phyloP scores from a whole-genome alignment of 2,797 vertebrate genomes.

The Anisognathus igniventris region DNA sequence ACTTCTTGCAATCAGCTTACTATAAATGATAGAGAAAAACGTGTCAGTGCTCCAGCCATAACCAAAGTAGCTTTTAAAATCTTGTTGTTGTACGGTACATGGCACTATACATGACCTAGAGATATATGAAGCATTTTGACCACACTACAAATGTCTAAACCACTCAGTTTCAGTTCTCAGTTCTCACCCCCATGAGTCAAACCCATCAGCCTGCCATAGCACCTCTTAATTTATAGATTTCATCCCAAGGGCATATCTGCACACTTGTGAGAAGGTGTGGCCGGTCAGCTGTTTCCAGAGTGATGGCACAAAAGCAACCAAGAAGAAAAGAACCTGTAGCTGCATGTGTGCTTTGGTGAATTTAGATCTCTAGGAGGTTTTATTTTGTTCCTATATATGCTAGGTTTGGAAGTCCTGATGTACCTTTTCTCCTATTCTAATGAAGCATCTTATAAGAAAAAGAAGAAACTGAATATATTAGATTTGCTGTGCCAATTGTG shows the following conservation, averaged over 20 bases:
- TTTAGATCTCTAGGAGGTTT: not conserved
- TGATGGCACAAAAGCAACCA: not conserved
- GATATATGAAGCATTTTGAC: not conserved
- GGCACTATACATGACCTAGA: not conserved
- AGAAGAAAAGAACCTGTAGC: not conserved
- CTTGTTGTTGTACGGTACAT: not conserved
- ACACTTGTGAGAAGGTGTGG: not conserved
- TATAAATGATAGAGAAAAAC: not conserved
- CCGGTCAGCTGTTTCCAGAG: slow-evolving; percentile 41
- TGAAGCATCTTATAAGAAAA: not conserved
- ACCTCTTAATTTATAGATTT: slow-evolving; percentile 3
- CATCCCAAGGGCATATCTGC: slow-evolving; percentile 8
- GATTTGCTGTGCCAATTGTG: not conserved
- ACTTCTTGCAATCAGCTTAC: not conserved
- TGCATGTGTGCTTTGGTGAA: not conserved
- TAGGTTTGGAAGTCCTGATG: not conserved
- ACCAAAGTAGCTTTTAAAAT: not conserved
- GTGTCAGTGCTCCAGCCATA: not conserved
- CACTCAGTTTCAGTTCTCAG: slow-evolving; percentile 27
- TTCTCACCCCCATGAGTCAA: not conserved
- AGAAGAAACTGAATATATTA: not conserved
- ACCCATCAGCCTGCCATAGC: not conserved
- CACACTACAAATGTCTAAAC: not conserved
- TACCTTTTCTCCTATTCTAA: not conserved
- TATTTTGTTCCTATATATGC: not conserved